Percentiles rank a stretch among this genome's conserved stretches.
These are phyloP conservation scores for Cryptops parisi DNA, from an alignment of 2,888 invertebrate genomes.

Conservation along the genomic window DNA sequence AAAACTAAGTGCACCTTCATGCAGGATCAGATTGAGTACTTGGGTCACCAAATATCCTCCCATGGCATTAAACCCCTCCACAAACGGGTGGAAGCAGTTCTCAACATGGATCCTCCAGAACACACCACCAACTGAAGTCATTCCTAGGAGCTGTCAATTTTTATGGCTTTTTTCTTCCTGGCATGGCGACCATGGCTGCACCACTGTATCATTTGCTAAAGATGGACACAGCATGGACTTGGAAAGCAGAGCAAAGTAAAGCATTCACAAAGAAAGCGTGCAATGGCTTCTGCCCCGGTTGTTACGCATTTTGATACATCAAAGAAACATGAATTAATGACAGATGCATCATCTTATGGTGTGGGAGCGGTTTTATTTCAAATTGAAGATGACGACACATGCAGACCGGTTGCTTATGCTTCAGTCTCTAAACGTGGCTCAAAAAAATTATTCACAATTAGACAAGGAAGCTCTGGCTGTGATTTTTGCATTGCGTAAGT, in stretches of 20 bases:
- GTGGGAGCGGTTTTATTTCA: conserved; percentile 14
- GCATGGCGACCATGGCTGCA: conserved; percentile 10
- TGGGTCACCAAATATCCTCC: not conserved
- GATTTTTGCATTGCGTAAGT: not conserved
- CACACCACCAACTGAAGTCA: conserved; percentile 11
- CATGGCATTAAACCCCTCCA: not conserved
- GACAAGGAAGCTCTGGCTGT: not conserved
- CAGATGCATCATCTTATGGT: conserved; percentile 15
- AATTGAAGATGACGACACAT: not conserved
- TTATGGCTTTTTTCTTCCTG: conserved; percentile 14
- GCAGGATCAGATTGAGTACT: not conserved
- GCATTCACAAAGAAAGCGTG: not conserved
- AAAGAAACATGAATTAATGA: not conserved
- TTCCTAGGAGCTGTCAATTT: conserved; percentile 18
- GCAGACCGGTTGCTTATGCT: conserved; percentile 6
- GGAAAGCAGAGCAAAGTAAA: not conserved
- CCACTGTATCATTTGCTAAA: conserved; percentile 15
- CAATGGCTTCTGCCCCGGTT: not conserved
- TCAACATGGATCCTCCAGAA: not conserved
- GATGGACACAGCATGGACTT: not conserved
- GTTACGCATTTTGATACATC: conserved; percentile 14
- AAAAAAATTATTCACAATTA: conserved; percentile 7
- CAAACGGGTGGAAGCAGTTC: not conserved
- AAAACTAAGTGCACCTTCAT: not conserved
- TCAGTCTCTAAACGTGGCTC: not conserved